Evolutionary conservation across 2,888 invertebrate genomes (phyloP).

Genomic region (Pyralis farinalis): DNA sequence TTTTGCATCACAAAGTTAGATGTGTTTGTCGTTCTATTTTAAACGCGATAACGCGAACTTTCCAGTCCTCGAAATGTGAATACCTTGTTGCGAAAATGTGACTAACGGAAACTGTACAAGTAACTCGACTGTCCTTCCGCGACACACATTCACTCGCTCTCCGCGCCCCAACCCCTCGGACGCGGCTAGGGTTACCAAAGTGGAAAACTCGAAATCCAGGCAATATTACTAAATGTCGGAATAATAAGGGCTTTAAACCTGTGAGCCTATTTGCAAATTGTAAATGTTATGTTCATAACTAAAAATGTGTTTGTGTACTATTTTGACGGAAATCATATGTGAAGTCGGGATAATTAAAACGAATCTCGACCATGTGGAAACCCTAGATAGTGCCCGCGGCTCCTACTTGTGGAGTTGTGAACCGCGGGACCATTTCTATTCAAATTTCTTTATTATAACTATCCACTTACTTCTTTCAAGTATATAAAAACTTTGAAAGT

Average conservation of each 20-base stretch:
- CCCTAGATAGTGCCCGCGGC: no score
- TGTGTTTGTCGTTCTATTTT: slow-evolving; percentile 77
- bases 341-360: no score
- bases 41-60: slow-evolving; percentile 79
- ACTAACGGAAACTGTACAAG: slow-evolving; percentile 79
- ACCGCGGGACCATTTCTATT: slow-evolving; percentile 42
- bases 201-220: no score
- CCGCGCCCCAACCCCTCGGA: slow-evolving; percentile 15
- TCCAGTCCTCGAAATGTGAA: slow-evolving; percentile 79
- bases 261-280: no score
- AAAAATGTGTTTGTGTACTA: no score
- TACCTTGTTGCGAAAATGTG: slow-evolving; percentile 81
- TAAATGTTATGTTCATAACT: no score
- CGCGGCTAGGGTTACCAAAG: no score
- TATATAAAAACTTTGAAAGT: not conserved
- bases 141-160: slow-evolving; percentile 39
- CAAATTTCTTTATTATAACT: slow-evolving; percentile 45
- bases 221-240: no score
- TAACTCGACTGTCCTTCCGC: slow-evolving; percentile 67
- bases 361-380: no score
- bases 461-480: slow-evolving; percentile 21
- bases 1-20: slow-evolving; percentile 78
- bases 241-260: no score
- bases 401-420: slow-evolving; percentile 15
- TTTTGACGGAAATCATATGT: no score